A percentile compares a stretch with the other conserved stretches of the same genome.
These are phyloP conservation scores for Xenopus petersii DNA, from an alignment of 2,797 vertebrate genomes.

Conservation along the genomic window DNA sequence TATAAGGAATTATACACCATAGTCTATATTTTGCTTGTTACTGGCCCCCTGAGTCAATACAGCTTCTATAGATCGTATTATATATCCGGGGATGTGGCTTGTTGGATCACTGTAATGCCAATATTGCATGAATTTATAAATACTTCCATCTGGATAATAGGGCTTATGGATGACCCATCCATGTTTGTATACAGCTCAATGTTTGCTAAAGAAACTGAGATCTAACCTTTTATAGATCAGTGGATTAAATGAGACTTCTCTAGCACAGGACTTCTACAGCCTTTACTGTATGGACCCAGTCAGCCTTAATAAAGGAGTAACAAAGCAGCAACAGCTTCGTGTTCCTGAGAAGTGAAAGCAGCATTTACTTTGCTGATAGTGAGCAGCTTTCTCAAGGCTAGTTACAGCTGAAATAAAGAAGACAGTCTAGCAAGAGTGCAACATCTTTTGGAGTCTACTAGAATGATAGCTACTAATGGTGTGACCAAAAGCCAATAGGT, in stretches of 20 bases:
- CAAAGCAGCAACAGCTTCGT: slow-evolving; percentile 81
- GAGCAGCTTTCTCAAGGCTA: slow-evolving; percentile 85
- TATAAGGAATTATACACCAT: too few species aligned
- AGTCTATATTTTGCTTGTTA: too few species aligned
- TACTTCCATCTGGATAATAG: too few species aligned
- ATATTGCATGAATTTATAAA: too few species aligned
- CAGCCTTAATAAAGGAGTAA: slow-evolving; percentile 82
- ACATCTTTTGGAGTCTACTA: slow-evolving; percentile 83
- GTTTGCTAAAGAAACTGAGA: slow-evolving; percentile 4
- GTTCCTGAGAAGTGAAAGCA: slow-evolving; percentile 86
- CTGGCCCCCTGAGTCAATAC: too few species aligned
- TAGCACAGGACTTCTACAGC: slow-evolving; percentile 93
- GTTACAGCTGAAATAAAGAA: slow-evolving; percentile 92
- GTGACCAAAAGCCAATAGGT: slow-evolving; percentile 79
- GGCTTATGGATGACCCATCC: too few species aligned
- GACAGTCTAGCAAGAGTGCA: slow-evolving; percentile 84
- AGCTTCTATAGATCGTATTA: too few species aligned
- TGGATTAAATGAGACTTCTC: slow-evolving; percentile 87
- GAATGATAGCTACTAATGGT: slow-evolving; percentile 88
- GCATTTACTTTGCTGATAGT: slow-evolving; percentile 90
- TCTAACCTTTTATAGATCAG: slow-evolving; percentile 63
- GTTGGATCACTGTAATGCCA: too few species aligned
- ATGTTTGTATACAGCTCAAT: slow-evolving; percentile 14
- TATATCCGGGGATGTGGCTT: too few species aligned
- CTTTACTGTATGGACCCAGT: slow-evolving; percentile 89